Conservation (phyloP, 2,113 vertebrate genomes). For the Melanocharis versteri region DNA sequence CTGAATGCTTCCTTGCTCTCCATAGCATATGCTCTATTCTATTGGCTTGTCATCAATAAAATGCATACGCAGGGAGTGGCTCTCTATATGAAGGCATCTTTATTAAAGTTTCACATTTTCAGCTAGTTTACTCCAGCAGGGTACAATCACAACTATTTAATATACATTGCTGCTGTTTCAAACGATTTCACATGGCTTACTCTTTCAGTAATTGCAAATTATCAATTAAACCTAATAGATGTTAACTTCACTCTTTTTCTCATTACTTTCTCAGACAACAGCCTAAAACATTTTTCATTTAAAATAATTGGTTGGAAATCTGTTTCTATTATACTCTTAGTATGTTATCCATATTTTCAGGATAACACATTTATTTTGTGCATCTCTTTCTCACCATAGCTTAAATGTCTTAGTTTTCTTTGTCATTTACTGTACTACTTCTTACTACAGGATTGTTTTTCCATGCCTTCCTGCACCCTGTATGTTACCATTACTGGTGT, state of each 20-base stretch:
- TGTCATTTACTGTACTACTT: neutral
- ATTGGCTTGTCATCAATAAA: neutral
- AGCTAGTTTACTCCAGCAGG: neutral
- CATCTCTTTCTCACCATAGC: neutral
- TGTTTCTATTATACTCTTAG: neutral
- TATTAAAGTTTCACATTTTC: neutral
- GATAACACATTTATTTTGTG: neutral
- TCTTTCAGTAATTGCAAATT: neutral
- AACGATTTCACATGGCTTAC: fast-evolving
- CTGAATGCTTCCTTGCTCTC: neutral
- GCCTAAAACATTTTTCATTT: neutral
- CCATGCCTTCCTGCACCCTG: neutral
- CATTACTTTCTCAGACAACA: neutral
- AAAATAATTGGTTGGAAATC: neutral
- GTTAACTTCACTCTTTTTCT: neutral
- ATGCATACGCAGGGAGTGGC: neutral
- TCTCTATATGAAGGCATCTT: neutral
- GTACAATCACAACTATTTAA: neutral
- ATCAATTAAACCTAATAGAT: neutral
- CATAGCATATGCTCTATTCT: neutral
- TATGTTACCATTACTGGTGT: neutral
- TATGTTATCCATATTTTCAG: neutral
- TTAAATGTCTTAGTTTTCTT: neutral
- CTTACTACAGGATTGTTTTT: neutral
- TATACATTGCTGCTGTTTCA: neutral